These are phyloP conservation scores for Dromococcyx pavoninus DNA, from an alignment of 2,797 vertebrate genomes.

Conservation along the genomic window DNA sequence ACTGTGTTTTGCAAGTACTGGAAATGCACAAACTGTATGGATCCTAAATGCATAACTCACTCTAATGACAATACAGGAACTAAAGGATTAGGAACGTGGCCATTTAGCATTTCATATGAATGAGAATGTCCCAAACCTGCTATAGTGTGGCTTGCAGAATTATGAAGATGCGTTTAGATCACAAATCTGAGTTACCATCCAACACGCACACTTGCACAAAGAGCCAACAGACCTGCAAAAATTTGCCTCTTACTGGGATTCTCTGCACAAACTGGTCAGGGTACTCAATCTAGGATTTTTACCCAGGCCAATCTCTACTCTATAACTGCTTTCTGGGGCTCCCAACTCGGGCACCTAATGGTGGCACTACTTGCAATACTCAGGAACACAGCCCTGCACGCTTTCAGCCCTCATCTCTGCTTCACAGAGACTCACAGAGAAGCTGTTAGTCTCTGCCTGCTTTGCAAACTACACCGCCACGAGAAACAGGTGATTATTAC, in stretches of 20 bases:
- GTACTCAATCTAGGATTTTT: neutral
- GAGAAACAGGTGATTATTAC: neutral
- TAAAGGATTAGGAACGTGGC: neutral
- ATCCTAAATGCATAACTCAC: neutral
- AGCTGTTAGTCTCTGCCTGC: neutral
- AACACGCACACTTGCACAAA: neutral
- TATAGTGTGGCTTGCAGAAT: neutral
- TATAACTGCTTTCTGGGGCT: neutral
- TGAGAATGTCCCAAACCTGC: neutral
- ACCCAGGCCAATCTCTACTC: neutral
- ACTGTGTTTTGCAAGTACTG: neutral
- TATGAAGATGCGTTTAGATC: neutral
- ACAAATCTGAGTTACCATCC: neutral
- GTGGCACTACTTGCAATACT: neutral
- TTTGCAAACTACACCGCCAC: neutral
- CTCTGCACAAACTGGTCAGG: neutral
- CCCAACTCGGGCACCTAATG: fast-evolving
- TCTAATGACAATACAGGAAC: neutral
- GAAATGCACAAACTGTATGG: neutral
- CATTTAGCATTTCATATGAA: neutral
- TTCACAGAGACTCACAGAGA: neutral
- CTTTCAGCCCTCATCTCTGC: neutral
- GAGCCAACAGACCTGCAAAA: neutral
- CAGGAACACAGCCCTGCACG: neutral
- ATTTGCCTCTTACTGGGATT: neutral